A percentile compares a stretch with the other conserved stretches of the same genome.
Conservation (phyloP, 2,113 vertebrate genomes). For the Oplegnathus fasciatus region DNA sequence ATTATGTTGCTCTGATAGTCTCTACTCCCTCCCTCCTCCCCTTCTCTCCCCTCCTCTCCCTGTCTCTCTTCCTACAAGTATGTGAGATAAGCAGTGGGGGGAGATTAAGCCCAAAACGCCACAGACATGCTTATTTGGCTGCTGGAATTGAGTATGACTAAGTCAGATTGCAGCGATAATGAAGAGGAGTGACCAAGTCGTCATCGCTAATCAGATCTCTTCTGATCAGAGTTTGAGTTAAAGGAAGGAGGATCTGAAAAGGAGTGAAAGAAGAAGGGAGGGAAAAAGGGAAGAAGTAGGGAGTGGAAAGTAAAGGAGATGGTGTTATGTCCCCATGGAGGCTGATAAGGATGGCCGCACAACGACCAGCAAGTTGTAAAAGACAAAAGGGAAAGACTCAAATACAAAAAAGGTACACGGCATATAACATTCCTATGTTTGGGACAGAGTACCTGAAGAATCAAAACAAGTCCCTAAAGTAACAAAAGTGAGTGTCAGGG, state of each 20-base stretch:
- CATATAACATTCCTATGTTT: neutral
- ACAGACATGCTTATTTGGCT: slow-evolving; percentile 39
- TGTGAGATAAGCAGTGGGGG: slow-evolving; percentile 45
- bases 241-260: slow-evolving; percentile 5
- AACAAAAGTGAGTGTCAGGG: neutral
- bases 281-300: too few species aligned
- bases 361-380: neutral
- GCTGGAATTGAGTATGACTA: slow-evolving; percentile 9
- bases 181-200: neutral
- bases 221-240: neutral
- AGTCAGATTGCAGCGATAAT: slow-evolving; percentile 8
- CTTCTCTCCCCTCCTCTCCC: neutral
- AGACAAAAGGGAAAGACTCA: neutral
- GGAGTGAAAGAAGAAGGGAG: neutral
- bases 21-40: slow-evolving; percentile 6
- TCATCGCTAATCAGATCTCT: neutral
- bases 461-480: neutral
- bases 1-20: slow-evolving; percentile 57
- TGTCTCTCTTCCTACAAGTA: slow-evolving; percentile 47
- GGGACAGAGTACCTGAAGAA: neutral
- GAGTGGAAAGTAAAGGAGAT: neutral
- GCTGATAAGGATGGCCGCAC: neutral
- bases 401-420: neutral
- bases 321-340: slow-evolving; percentile 34
- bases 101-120: slow-evolving; percentile 23